A percentile compares a stretch with the other conserved stretches of the same genome.
Conservation (phyloP, 2,888 invertebrate genomes). For the Polyommatus iphigenia region DNA sequence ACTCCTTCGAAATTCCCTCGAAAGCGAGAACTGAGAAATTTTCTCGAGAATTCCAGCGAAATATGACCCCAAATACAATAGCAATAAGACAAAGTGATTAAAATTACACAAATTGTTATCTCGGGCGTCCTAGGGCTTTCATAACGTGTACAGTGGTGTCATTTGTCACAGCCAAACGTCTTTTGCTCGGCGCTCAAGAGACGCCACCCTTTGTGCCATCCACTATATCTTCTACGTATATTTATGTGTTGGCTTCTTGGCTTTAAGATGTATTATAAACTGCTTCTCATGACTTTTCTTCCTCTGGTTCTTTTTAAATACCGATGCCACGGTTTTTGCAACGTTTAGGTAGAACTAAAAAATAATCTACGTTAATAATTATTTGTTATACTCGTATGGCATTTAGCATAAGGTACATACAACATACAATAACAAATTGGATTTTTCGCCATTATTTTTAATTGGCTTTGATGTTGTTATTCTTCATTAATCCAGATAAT, state of each 20-base stretch:
- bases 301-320: background rate
- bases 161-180: conserved; percentile 67
- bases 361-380: no score
- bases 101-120: conserved; percentile 52
- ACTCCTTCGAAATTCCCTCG: background rate
- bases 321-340: background rate
- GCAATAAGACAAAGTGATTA: conserved; percentile 45
- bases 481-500: background rate
- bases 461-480: background rate
- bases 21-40: background rate
- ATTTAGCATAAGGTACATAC: no score
- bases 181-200: conserved; percentile 65
- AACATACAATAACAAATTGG: no score
- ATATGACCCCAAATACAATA: background rate
- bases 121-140: conserved; percentile 56
- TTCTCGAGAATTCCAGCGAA: background rate
- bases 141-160: conserved; percentile 54
- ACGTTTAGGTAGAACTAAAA: background rate
- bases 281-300: background rate
- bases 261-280: conserved; percentile 16
- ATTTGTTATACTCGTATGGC: no score
- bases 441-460: background rate
- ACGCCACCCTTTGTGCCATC: conserved; percentile 61
- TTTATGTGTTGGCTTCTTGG: conserved; percentile 4
- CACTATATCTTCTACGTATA: conserved; percentile 51